Evolutionary conservation across 2,797 vertebrate genomes (phyloP).

Genomic region (Aldrovandia affinis): DNA sequence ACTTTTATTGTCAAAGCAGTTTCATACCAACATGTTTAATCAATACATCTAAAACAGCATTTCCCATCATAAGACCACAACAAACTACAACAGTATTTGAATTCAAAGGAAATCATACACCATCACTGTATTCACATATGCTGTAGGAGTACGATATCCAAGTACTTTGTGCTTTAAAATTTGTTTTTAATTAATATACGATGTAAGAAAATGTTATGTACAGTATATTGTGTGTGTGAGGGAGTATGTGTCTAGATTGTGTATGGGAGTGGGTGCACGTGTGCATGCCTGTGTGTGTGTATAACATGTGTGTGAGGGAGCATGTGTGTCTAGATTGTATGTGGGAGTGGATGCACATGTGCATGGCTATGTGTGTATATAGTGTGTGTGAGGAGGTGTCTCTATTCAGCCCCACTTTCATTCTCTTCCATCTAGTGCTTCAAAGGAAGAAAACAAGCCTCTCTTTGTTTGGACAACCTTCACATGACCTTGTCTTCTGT

Average conservation of each 20-base stretch:
- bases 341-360: not conserved
- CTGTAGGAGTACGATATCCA: not conserved
- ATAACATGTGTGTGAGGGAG: too few relatives aligned
- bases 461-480: constrained; percentile 33
- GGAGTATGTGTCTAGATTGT: not conserved
- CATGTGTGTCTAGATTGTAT: not conserved
- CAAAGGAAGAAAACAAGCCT: constrained; percentile 36
- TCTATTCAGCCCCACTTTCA: constrained; percentile 21
- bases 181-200: not conserved
- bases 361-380: not conserved
- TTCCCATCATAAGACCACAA: not conserved
- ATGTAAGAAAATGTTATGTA: too few relatives aligned
- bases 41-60: not conserved
- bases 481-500: constrained; percentile 27
- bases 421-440: constrained; percentile 34
- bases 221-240: constrained; percentile 14
- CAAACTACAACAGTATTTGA: not conserved
- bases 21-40: constrained; percentile 12
- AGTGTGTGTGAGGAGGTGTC: not conserved
- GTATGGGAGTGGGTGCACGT: constrained; percentile 1
- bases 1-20: constrained; percentile 7
- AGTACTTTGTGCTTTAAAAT: not conserved
- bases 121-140: not conserved
- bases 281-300: not conserved
- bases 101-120: not conserved